phyloP scores from a whole-genome alignment of 1,140 invertebrate species.

The Delia radicum region DNA sequence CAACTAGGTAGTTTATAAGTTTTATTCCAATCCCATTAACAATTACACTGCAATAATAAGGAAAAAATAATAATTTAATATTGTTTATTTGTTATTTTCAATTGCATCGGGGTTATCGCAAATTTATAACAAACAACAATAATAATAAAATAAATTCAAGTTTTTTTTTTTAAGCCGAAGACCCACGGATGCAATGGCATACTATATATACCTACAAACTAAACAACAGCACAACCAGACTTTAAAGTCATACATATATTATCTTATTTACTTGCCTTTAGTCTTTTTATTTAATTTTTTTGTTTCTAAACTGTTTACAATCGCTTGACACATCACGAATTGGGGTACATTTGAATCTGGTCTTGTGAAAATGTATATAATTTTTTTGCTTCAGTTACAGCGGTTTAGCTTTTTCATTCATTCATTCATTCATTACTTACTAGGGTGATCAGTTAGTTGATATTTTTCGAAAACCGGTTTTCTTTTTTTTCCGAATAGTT shows the following conservation, averaged over 20 bases:
- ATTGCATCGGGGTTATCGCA: slow-evolving; percentile 13
- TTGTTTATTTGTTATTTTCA: not conserved
- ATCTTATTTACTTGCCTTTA: not conserved
- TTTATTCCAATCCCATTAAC: not conserved
- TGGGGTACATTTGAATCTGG: not conserved
- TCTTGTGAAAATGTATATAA: not conserved
- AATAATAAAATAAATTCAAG: not conserved
- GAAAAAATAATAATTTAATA: slow-evolving; percentile 4
- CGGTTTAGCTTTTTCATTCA: not conserved
- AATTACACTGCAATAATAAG: not conserved
- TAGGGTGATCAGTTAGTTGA: no score
- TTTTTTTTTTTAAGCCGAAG: not conserved
- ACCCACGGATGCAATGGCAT: not conserved
- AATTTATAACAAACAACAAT: not conserved
- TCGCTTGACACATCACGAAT: slow-evolving; percentile 10
- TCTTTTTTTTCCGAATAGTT: no score
- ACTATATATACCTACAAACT: no score
- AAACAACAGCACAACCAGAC: no score
- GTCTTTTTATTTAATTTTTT: not conserved
- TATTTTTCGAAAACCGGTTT: no score
- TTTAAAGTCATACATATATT: no score
- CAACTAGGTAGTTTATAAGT: no score
- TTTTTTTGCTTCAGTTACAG: not conserved
- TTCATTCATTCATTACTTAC: not conserved
- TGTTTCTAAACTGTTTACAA: not conserved